A percentile compares a stretch with the other conserved stretches of the same genome.
phyloP scores from a whole-genome alignment of 2,888 invertebrate species.

The Leucoptera coffeella region DNA sequence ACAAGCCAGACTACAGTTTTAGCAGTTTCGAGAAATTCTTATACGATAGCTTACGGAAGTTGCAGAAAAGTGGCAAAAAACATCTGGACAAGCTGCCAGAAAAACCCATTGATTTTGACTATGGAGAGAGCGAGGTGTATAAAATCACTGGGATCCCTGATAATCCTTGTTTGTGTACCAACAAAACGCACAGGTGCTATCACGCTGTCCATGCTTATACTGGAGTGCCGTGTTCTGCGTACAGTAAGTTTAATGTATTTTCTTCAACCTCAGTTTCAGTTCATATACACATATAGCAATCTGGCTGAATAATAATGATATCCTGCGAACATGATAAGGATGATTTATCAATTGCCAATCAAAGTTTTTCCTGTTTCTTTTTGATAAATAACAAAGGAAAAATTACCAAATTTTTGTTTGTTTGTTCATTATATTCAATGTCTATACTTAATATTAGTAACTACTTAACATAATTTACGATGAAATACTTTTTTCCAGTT shows the following conservation, averaged over 20 bases:
- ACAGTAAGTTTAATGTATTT: slow-evolving; percentile 75
- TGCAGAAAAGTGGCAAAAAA: slow-evolving; percentile 64
- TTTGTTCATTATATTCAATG: no score
- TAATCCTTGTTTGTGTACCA: slow-evolving; percentile 77
- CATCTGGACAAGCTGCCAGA: slow-evolving; percentile 59
- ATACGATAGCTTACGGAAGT: slow-evolving; percentile 75
- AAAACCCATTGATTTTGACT: slow-evolving; percentile 41
- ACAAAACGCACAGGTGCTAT: slow-evolving; percentile 82
- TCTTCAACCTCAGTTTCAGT: no score
- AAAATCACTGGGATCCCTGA: slow-evolving; percentile 60
- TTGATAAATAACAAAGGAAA: no score
- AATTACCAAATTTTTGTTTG: no score
- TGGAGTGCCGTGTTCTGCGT: slow-evolving; percentile 80
- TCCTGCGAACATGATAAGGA: no score
- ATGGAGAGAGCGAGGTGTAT: slow-evolving; percentile 48
- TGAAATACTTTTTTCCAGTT: slow-evolving; percentile 43
- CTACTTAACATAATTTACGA: no score
- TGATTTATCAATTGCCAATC: no score
- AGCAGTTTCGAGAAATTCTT: slow-evolving; percentile 83
- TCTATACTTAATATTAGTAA: no score
- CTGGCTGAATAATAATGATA: no score
- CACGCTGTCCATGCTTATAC: slow-evolving; percentile 91
- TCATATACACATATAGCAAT: no score
- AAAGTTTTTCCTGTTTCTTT: no score
- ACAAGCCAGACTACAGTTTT: slow-evolving; percentile 61